These are phyloP conservation scores for Orthosia cruda DNA, from an alignment of 2,888 invertebrate species.

Conservation along the genomic window DNA sequence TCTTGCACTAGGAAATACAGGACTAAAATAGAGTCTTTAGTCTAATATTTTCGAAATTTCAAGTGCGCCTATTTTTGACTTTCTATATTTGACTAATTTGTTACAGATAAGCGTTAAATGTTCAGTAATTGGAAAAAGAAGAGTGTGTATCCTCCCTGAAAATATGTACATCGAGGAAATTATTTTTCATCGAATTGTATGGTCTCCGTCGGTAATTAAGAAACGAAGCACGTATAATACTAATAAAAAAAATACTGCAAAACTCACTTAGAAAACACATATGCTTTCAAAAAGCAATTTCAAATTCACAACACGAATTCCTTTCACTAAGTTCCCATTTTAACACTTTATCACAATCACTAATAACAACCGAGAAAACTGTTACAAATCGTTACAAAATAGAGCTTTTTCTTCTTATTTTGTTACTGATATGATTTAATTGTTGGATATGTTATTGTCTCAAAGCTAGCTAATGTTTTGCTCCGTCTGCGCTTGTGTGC, in stretches of 20 bases:
- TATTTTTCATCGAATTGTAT: neutral
- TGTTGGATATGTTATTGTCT: constrained; percentile 71
- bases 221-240: neutral
- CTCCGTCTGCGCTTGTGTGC: constrained; percentile 60
- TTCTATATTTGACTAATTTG: too few species aligned
- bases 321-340: constrained; percentile 30
- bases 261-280: constrained; percentile 56
- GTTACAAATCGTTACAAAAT: constrained; percentile 52
- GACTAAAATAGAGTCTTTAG: neutral
- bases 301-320: constrained; percentile 57
- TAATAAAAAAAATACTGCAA: neutral
- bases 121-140: neutral
- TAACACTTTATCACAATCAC: constrained; percentile 55
- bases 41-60: neutral
- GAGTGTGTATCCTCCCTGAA: neutral
- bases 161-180: neutral
- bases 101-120: neutral
- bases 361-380: constrained; percentile 30
- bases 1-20: neutral
- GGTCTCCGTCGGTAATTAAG: neutral
- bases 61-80: neutral
- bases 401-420: constrained; percentile 35
- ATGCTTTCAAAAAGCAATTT: constrained; percentile 40
- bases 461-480: constrained; percentile 40
- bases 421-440: constrained; percentile 64